phyloP scores from a whole-genome alignment of 2,888 invertebrate genomes.

The Epinotia ramella region DNA sequence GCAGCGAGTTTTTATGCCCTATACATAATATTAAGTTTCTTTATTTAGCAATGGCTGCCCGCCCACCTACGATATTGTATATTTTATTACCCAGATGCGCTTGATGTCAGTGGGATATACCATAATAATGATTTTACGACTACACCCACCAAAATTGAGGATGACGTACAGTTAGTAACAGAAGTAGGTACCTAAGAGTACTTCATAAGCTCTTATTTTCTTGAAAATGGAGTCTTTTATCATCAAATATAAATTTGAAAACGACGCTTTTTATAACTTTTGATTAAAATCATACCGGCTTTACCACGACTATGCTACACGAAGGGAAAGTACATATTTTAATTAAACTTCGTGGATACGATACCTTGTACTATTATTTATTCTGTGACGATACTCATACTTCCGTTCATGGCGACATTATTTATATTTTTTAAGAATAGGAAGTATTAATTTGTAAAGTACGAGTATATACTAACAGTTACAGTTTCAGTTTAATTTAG shows the following conservation, averaged over 20 bases:
- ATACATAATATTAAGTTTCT: background rate
- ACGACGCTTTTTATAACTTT: background rate
- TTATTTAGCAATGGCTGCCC: background rate
- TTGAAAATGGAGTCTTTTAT: background rate
- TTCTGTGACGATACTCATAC: too few species aligned
- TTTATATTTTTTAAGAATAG: background rate
- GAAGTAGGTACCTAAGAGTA: background rate
- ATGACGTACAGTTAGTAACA: background rate
- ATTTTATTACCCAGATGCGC: background rate
- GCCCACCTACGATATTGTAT: conserved; percentile 1
- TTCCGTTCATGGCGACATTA: background rate
- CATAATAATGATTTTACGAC: background rate
- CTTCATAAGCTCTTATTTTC: background rate
- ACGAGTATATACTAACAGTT: too few species aligned
- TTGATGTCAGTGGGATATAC: background rate
- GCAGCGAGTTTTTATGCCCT: background rate
- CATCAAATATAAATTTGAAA: too few species aligned
- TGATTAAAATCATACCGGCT: background rate
- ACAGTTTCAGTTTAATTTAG: too few species aligned
- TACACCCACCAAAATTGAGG: background rate
- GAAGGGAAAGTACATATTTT: background rate
- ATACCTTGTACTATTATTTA: too few species aligned
- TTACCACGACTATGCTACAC: background rate
- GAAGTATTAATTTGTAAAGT: too few species aligned
- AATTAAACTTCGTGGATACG: background rate